Conservation (phyloP, 2,113 vertebrate species). For the Pygoscelis adeliae region DNA sequence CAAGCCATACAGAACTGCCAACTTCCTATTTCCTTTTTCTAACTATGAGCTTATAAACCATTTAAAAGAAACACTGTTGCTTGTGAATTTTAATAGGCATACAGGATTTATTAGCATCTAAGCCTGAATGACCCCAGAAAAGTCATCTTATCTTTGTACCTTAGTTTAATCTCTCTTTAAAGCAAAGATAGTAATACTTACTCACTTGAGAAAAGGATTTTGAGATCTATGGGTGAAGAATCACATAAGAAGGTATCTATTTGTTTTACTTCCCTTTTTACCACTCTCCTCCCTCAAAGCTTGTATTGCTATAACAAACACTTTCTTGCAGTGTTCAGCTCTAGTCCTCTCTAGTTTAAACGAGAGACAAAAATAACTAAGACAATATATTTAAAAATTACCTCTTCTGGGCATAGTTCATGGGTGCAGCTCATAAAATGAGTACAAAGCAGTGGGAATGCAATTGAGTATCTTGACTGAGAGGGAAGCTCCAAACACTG, state of each 20-base stretch:
- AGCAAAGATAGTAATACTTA: background rate
- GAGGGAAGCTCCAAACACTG: constrained; percentile 98
- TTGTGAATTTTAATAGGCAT: background rate
- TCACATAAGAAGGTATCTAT: background rate
- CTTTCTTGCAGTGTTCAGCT: background rate
- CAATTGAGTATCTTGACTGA: constrained; percentile 96
- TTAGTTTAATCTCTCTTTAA: background rate
- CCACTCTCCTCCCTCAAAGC: background rate
- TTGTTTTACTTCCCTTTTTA: background rate
- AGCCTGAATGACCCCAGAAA: background rate
- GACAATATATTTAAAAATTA: constrained; percentile 64
- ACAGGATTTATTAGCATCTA: background rate
- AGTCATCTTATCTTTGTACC: background rate
- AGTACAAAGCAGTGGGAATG: constrained; percentile 96
- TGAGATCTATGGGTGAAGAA: background rate
- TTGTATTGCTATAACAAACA: background rate
- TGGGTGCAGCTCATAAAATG: constrained; percentile 99
- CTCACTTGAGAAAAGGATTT: background rate
- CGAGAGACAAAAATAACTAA: background rate
- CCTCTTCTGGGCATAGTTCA: constrained; percentile 97
- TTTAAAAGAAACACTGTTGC: background rate
- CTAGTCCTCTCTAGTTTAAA: background rate
- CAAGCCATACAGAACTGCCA: background rate
- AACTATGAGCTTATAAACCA: background rate
- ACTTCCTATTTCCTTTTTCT: background rate